Base-by-base conservation (phyloP, 2,113 vertebrate species). In the Alexandromys fortis region DNA sequence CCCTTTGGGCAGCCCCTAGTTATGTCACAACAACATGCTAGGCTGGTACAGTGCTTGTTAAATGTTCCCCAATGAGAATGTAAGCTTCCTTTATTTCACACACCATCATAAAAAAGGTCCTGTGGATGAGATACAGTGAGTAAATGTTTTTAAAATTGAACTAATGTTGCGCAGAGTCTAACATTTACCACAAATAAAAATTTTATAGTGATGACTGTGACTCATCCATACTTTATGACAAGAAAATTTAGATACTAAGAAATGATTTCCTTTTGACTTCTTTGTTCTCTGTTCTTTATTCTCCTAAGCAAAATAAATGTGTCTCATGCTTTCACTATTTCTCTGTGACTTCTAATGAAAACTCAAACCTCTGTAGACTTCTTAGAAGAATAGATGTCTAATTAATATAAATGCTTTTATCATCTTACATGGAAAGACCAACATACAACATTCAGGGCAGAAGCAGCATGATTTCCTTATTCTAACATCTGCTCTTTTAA, bases 101-200 rank as follows among this genome's bases (percentile, higher is more conserved):
- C 13, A 28, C 5, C 17, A 94, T 73, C 55, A 42, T 52, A 83
- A 24, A 83, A 38, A n/a, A 13, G 19, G 35, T 17, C 47, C 77
- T 61, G 78, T 67, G 35, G 5, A 35, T 65, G 75, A 55, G 33
- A 42, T 16, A 47, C 2, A 79, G 3, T 83, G 28, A 77, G 5
- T 65, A 72, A 49, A 47, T n/a, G 17, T 16, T 75, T 93, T 93
- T 65, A 70, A 92, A 76, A 38, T 73, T 30, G 70, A 96, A 82
- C 0, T 38, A 52, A 65, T 90, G 6, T 55, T 95, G 33, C 58
- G 67, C 33, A 79, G 55, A 72, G 16, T 1, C 81, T 92, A 89
- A 68, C 33, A 67, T 76, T 83, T 85, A 42, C 45, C 61, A 65
- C 63, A 95, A 83, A 83, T 94, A 70, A 94, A 73, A 58, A 38